Evolutionary conservation across 2,888 invertebrate species (phyloP), one percentile per base, ranked within the genome.

Genomic region (Polydesmus complanatus): DNA sequence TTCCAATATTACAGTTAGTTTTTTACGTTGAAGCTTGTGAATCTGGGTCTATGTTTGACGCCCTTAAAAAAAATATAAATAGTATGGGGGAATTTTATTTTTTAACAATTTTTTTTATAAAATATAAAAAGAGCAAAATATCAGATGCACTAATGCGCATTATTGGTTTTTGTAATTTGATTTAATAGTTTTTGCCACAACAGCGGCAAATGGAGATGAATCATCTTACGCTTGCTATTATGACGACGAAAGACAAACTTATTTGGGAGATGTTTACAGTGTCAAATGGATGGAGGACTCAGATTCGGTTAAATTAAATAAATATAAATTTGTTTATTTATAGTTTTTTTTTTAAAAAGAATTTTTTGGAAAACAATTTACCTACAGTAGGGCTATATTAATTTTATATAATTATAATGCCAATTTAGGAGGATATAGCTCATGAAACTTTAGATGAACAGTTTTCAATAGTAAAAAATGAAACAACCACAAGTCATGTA

Each of bases 21-120:
- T 70, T 82, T 62, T 82, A 81, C 69, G 69, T 82, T 61, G 82
- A 82, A 70, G 80, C 82, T 2, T 81, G 81, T 70, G 78, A 81
- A 66, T 78, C 79, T 48, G 82, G 81, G 21, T 81, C 81, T 3
- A 81, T 82, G 79, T 81, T 82, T 70, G 37, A 77, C 51, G 70
- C 18, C 71, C 80, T 27, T 73, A 51, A 77, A 0, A 70, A 73
- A 19, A 71, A 79, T 67, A 73, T 77, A 63, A 76, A 78, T 66
- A 74, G 79, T 79, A 70, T 69, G 70, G n/a, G n/a, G n/a, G n/a
- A n/a, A n/a, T n/a, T n/a, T n/a, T n/a, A n/a, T n/a, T n/a, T n/a
- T n/a, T n/a, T n/a, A n/a, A n/a, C n/a, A n/a, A n/a, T n/a, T n/a
- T n/a, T n/a, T n/a, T n/a, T n/a, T n/a, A n/a, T n/a, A n/a, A n/a